Evolutionary conservation across 1,140 invertebrate genomes (phyloP), one percentile per base, ranked within the genome.

Genomic region (Leptinotarsa undecemlineata): DNA sequence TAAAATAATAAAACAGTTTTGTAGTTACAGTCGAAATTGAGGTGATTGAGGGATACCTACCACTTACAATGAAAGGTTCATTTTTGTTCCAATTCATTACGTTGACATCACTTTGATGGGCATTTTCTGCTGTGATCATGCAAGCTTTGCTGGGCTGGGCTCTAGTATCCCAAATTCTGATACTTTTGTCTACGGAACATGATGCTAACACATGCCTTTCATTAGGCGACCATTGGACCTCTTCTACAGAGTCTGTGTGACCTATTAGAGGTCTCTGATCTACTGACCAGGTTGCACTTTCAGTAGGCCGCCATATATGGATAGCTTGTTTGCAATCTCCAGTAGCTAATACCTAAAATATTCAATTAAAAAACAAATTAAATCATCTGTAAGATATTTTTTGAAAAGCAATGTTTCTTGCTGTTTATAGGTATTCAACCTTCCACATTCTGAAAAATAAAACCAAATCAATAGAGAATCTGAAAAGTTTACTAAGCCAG

Each of bases 141-240:
- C 96, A 97, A 1, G 96, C 95, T 83, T 96, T 95, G 61, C 90
- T 90, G 0, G 95, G 94, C 63, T 91, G 88, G 21, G 91, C 92
- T 85, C 98, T 89, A 21, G 91, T 92, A 85, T 99, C 97, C 95
- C 95, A 97, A 80, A 96, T 94, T 83, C 94, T 91, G 76, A 96
- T 94, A 77, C 92, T 93, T 87, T 92, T 95, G 85, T 99, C 98
- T 15, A 97, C 94, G 42, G 97, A 99, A 87, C 97, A 99, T 13
- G 96, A 96, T 62, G 96, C 96, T 77, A 99, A 88, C 3, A 99
- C 96, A 88, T 95, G 92, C 75, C 88, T 89, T 88, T 99, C 98
- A 87, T 93, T 98, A 3, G 97, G 97, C 75, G 97, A 99, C 98
- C 98, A 99, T 82, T 99, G 96, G 74, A 99, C 88, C 87, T 99